Conservation (phyloP, 2,113 vertebrate species). For the Eurypyga helias region DNA sequence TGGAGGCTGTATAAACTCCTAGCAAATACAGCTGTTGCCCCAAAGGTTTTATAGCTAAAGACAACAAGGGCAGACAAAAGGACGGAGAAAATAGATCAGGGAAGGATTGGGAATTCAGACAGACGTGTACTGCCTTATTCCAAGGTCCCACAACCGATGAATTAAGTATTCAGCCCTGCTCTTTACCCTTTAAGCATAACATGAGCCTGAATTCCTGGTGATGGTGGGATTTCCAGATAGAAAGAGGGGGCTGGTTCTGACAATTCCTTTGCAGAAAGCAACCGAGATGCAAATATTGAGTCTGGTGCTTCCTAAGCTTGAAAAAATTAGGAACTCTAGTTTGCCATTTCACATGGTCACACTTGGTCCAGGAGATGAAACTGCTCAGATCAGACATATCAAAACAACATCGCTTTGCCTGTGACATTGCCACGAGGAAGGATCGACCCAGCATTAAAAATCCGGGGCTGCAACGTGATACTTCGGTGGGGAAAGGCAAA, state of each 20-base stretch:
- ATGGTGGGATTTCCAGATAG: not conserved
- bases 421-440: not conserved
- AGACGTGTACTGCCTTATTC: not conserved
- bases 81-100: not conserved
- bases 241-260: not conserved
- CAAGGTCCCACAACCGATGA: not conserved
- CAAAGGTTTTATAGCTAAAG: not conserved
- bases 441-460: not conserved
- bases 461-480: not conserved
- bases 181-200: not conserved
- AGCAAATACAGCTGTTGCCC: not conserved
- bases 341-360: not conserved
- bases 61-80: not conserved
- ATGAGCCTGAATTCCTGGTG: not conserved
- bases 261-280: not conserved
- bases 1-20: not conserved
- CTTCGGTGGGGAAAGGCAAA: not conserved
- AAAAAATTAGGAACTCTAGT: not conserved
- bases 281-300: not conserved
- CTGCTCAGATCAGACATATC: not conserved
- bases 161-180: not conserved
- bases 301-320: not conserved
- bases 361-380: not conserved
- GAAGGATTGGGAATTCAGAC: not conserved
- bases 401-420: not conserved